Percentiles rank a stretch among this genome's conserved stretches.
These are phyloP conservation scores for Parnassius mnemosyne DNA, from an alignment of 2,888 invertebrate genomes.

Conservation along the genomic window DNA sequence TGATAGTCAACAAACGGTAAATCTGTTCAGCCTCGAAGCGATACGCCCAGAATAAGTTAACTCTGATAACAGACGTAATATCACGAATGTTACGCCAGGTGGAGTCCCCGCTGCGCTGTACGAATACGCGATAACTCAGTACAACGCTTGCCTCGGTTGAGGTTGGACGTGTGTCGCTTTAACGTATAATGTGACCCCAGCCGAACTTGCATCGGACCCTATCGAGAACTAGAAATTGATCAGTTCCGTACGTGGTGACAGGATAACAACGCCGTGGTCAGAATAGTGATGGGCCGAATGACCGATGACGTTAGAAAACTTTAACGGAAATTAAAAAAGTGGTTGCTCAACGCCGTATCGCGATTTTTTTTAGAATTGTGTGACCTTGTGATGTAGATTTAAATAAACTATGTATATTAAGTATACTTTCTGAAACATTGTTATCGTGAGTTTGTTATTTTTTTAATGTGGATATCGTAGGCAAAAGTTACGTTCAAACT, in stretches of 20 bases:
- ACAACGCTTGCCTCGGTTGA: constrained; percentile 9
- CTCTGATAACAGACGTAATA: constrained; percentile 39
- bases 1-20: constrained; percentile 12
- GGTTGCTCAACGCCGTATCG: constrained; percentile 5
- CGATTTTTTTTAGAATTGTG: constrained; percentile 22
- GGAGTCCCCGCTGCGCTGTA: constrained; percentile 26
- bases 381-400: constrained; percentile 24
- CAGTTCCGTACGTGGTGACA: constrained; percentile 28
- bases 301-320: not conserved
- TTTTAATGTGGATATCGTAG: constrained; percentile 2
- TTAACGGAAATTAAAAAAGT: not conserved
- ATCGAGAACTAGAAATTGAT: constrained; percentile 18
- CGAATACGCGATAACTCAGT: constrained; percentile 22
- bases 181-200: not conserved
- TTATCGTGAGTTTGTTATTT: constrained; percentile 2
- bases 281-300: constrained; percentile 35
- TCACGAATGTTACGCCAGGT: constrained; percentile 28
- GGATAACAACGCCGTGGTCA: constrained; percentile 33
- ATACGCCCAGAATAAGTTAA: constrained; percentile 28
- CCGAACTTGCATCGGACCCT: constrained; percentile 11
- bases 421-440: constrained; percentile 7
- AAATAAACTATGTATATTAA: constrained; percentile 9
- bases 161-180: constrained; percentile 6
- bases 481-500: not conserved
- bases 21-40: constrained; percentile 13